Evolutionary conservation across 2,888 invertebrate species (phyloP).

Genomic region (Tetrapedia diversipes): DNA sequence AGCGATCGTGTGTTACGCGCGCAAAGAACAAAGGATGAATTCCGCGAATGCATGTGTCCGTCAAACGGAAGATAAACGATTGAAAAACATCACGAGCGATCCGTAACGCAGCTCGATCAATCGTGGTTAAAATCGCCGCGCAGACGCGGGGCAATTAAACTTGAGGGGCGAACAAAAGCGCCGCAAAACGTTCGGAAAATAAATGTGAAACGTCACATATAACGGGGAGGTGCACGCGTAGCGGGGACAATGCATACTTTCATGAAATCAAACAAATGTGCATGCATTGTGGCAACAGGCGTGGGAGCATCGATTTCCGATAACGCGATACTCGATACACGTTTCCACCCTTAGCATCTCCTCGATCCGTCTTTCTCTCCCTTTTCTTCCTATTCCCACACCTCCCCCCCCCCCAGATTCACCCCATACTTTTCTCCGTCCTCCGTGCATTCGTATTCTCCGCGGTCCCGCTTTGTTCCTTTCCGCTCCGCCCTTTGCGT

Average conservation of each 20-base stretch:
- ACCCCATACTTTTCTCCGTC: conserved; percentile 6
- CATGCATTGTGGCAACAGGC: conserved; percentile 64
- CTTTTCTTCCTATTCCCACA: too few relatives aligned
- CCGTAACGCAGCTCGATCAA: too few relatives aligned
- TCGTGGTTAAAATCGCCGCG: too few relatives aligned
- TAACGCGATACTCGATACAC: conserved; percentile 47
- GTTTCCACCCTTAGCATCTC: conserved; percentile 32
- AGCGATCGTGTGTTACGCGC: too few relatives aligned
- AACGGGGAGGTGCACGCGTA: neutral
- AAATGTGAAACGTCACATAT: neutral
- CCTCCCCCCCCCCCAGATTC: neutral
- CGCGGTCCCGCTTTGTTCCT: neutral
- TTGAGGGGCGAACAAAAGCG: too few relatives aligned
- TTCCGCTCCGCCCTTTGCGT: neutral
- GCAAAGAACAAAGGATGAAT: too few relatives aligned
- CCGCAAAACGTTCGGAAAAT: neutral
- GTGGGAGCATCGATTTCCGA: conserved; percentile 64
- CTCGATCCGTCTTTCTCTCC: conserved; percentile 21
- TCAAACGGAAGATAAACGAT: too few relatives aligned
- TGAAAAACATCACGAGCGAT: too few relatives aligned
- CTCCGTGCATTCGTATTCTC: neutral
- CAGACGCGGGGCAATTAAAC: too few relatives aligned
- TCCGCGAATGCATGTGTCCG: too few relatives aligned
- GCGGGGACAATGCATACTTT: conserved; percentile 37
- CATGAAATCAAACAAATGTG: conserved; percentile 63